Base-by-base conservation (phyloP, 2,888 invertebrate species). In the Drosophila austrosaltans region DNA sequence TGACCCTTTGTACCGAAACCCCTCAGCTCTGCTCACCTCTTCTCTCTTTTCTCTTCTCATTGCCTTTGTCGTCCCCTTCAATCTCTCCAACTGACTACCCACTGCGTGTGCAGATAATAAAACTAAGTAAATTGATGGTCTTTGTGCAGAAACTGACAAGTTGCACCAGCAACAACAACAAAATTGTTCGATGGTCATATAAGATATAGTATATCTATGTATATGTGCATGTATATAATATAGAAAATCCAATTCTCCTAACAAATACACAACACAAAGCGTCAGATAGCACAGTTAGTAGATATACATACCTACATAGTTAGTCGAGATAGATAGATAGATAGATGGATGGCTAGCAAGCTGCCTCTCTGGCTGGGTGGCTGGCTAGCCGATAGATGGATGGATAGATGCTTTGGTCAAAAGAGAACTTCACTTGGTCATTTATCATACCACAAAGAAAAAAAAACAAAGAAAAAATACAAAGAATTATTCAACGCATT, bases 61-160 rank as follows among this genome's bases (percentile, higher is more conserved):
- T 32, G 5, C 53, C 39, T 28, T 10, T 10, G 16, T 54, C 58
- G 53, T 40, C 56, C 56, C 53, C 68, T 65, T 10, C 48, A 22
- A 20, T 44, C 22, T 22, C 22, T 4, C 4, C 20, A 22, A 48
- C 22, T 48, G 48, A 48, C 48, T 48, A 54, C 75, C 71, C 89
- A 73, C 76, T 86, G 87, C 79, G 85, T 89, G 85, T 79, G 78
- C 77, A 89, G 89, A 86, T 86, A 86, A 86, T 86, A 86, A 87
- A 86, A 88, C 87, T 86, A 77, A 87, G 86, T 89, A 86, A 86
- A 86, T 86, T 86, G 89, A 86, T 86, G 89, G 86, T 86, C 84
- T 86, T 81, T 86, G 79, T 81, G 84, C 79, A 85, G 54, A 88
- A 88, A 88, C 86, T 89, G 86, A 89, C 86, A 86, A 88, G 79